Evolutionary conservation across 2,888 invertebrate genomes (phyloP).

Genomic region (Parnassius apollo): DNA sequence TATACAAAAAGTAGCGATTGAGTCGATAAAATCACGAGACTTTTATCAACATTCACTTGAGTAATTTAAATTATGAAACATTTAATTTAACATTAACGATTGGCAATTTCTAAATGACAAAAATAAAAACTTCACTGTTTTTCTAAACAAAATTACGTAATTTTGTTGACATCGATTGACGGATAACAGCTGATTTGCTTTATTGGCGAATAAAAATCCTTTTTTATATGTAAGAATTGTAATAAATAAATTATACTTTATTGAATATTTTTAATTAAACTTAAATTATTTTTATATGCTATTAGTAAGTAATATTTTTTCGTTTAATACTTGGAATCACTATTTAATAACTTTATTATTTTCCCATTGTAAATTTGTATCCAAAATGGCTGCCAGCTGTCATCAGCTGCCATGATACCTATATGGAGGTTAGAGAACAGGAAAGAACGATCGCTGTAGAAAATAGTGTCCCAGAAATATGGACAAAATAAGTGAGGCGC

Average conservation of each 20-base stretch:
- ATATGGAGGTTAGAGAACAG: too few species aligned
- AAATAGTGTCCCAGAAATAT: too few species aligned
- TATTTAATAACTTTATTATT: constrained; percentile 64
- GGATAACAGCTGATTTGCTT: constrained; percentile 81
- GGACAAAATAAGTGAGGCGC: too few species aligned
- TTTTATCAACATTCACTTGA: constrained; percentile 57
- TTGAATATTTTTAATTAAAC: constrained; percentile 18
- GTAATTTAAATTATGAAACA: constrained; percentile 62
- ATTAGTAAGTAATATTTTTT: constrained; percentile 21
- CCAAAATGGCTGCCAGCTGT: constrained; percentile 68
- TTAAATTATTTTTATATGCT: constrained; percentile 20
- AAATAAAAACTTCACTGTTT: constrained; percentile 76
- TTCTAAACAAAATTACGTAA: constrained; percentile 82
- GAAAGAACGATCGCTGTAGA: too few species aligned
- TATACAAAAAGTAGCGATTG: constrained; percentile 58
- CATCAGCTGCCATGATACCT: too few species aligned
- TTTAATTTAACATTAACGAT: constrained; percentile 63
- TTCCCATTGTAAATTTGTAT: constrained; percentile 61
- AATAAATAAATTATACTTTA: constrained; percentile 10
- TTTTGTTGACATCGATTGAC: constrained; percentile 83
- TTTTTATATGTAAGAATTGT: constrained; percentile 49
- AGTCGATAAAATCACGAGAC: constrained; percentile 53
- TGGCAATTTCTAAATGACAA: constrained; percentile 52
- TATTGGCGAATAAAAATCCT: constrained; percentile 62
- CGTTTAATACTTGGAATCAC: constrained; percentile 43